Conservation (phyloP, 92 coral and sea anemone genomes). For the Virgularia gustaviana region DNA sequence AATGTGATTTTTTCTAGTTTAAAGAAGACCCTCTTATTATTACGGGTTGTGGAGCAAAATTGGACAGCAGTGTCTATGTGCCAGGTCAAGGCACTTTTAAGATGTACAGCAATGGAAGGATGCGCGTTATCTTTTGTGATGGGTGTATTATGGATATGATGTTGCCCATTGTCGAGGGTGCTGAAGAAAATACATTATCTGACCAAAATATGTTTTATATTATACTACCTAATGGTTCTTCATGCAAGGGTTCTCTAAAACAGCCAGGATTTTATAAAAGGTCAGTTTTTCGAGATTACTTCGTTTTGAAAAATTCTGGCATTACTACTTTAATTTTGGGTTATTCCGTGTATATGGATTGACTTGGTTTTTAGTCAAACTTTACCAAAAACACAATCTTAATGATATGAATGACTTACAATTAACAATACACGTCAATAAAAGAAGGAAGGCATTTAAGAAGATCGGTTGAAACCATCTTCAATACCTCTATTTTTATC, state of each 20-base stretch:
- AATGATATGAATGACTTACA: no score
- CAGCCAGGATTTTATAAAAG: conserved; percentile 3
- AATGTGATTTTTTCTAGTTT: neutral
- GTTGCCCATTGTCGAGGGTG: neutral
- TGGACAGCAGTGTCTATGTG: conserved; percentile 53
- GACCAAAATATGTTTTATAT: neutral
- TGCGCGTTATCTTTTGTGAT: conserved; percentile 68
- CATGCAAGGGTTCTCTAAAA: neutral
- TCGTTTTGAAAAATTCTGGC: neutral
- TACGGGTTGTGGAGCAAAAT: conserved; percentile 13
- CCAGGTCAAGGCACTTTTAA: conserved; percentile 67
- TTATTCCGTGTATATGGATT: no score
- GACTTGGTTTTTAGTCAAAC: no score
- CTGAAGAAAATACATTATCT: neutral
- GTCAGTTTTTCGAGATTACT: neutral
- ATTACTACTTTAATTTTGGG: no score
- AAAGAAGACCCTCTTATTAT: neutral
- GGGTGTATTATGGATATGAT: conserved; percentile 68
- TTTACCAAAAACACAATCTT: no score
- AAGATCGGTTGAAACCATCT: no score
- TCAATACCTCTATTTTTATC: no score
- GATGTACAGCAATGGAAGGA: conserved; percentile 74
- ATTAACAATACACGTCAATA: no score
- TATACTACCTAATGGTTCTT: neutral
- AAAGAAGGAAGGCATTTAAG: no score